A percentile compares a stretch with the other conserved stretches of the same genome.
phyloP scores from a whole-genome alignment of 2,888 invertebrate species.

The Conops quadrifasciatus region DNA sequence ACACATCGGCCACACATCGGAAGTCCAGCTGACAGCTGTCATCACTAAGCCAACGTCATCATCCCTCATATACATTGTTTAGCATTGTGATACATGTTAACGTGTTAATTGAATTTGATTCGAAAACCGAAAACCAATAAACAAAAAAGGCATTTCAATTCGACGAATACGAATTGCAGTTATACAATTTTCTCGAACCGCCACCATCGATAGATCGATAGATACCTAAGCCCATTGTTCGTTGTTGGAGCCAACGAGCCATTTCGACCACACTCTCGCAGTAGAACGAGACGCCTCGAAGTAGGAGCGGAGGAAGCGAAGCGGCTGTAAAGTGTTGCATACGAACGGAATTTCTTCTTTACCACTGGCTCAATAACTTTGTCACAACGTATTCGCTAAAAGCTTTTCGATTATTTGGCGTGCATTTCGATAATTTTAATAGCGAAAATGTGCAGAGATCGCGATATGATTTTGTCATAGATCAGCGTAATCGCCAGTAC shows the following conservation, averaged over 20 bases:
- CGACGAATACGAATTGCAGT: too few relatives aligned
- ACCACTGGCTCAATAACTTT: slow-evolving; percentile 57
- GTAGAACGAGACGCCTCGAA: too few relatives aligned
- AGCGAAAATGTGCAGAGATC: slow-evolving; percentile 68
- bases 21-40: neutral
- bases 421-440: slow-evolving; percentile 61
- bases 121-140: neutral
- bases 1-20: slow-evolving; percentile 14
- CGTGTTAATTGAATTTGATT: neutral
- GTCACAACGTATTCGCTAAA: slow-evolving; percentile 65
- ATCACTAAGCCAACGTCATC: neutral
- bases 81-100: neutral
- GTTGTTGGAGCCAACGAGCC: too few relatives aligned
- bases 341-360: slow-evolving; percentile 42
- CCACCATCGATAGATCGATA: too few relatives aligned
- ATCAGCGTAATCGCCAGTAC: slow-evolving; percentile 64
- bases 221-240: too few relatives aligned
- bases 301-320: too few relatives aligned
- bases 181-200: too few relatives aligned
- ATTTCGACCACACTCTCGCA: too few relatives aligned
- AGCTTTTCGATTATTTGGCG: slow-evolving; percentile 62
- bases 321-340: slow-evolving; percentile 17
- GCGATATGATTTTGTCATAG: slow-evolving; percentile 66
- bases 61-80: neutral
- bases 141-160: neutral